Percentiles rank a stretch among this genome's conserved stretches.
These are phyloP conservation scores for Sitodiplosis mosellana DNA, from an alignment of 1,140 invertebrate genomes.

Conservation along the genomic window DNA sequence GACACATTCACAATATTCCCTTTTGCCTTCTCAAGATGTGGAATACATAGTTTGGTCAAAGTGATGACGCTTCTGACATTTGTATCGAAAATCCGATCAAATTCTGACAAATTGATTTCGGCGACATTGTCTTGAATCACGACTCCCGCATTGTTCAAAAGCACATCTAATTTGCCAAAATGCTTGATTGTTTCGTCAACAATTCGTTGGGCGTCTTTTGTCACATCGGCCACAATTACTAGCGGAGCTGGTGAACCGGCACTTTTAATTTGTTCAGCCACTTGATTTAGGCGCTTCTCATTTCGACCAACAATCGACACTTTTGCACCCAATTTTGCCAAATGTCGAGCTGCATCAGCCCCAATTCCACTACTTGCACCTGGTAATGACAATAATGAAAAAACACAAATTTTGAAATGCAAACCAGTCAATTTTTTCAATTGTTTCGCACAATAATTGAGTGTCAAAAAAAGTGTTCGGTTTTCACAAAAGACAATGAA, in stretches of 20 bases:
- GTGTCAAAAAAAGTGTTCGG: no score
- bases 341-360: constrained; percentile 53
- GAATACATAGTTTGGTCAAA: constrained; percentile 45
- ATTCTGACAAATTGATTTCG: constrained; percentile 62
- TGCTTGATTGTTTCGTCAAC: constrained; percentile 47
- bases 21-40: constrained; percentile 61
- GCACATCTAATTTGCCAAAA: constrained; percentile 52
- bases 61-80: constrained; percentile 36
- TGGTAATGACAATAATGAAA: no score
- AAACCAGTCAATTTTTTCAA: no score
- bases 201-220: constrained; percentile 48
- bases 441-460: no score
- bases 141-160: constrained; percentile 80
- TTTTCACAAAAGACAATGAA: no score
- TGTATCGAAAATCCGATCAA: constrained; percentile 64
- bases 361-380: constrained; percentile 83
- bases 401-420: no score
- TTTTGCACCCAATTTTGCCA: constrained; percentile 56
- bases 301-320: constrained; percentile 62
- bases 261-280: constrained; percentile 29
- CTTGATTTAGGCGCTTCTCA: constrained; percentile 32
- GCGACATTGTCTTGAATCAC: constrained; percentile 66
- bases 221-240: constrained; percentile 36
- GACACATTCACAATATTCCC: constrained; percentile 67
- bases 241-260: background rate